Base-by-base conservation (phyloP, 2,888 invertebrate genomes). In the Corbicula japonica region DNA sequence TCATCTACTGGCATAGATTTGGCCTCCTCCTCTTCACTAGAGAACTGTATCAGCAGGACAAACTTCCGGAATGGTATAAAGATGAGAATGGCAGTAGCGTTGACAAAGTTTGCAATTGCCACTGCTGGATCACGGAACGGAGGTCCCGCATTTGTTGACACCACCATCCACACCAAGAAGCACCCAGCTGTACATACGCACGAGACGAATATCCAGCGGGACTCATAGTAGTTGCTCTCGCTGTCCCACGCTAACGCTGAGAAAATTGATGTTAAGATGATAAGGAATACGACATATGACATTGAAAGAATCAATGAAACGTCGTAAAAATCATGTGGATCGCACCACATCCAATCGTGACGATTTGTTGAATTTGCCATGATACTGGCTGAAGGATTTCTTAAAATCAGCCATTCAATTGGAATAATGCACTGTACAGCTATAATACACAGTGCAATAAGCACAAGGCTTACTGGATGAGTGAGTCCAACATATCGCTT, bases 151-250 rank as follows among this genome's bases (percentile, higher is more conserved):
- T 90, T 90, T 2, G 93, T 93, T 6, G 92, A 87, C 10, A 93
- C 91, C 1, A 93, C 87, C 83, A 93, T 92, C 94, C 94, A 94
- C 3, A 92, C 91, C 35, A 93, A 72, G 92, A 93, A 93, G 62
- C 92, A 90, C 21, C 93, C 90, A 38, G 91, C 89, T 18, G 91
- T 90, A 68, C 92, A 88, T 3, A 90, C 82, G 26, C 83, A 83
- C 28, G 86, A 81, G 38, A 89, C 83, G 48, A 88, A 83, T 32
- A 94, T 92, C 93, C 93, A 93, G 34, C 94, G 86, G 0, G 93
- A 92, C 80, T 94, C 94, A 30, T 86, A 89, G 77, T 92, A 91
- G 83, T 93, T 93, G 76, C 92, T 92, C 54, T 92, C 91, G 50
- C 90, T 91, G 76, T 93, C 91, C 93, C 93, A 94, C 2, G 93